A percentile compares a stretch with the other conserved stretches of the same genome.
phyloP scores from a whole-genome alignment of 2,888 invertebrate species.

The Adela reaumurella region DNA sequence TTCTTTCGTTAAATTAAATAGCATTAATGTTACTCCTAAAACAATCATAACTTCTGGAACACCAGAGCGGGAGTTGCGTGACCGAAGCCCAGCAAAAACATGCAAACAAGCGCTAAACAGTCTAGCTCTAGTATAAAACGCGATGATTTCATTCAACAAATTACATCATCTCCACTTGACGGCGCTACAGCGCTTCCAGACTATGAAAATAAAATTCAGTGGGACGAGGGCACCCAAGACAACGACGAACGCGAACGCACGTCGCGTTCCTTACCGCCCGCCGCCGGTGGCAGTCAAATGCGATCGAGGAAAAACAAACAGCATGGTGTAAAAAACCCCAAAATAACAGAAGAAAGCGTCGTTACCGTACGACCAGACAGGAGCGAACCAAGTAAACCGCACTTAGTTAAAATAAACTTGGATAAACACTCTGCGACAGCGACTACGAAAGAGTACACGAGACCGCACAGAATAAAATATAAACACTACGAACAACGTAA shows the following conservation, averaged over 20 bases:
- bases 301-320: too few species aligned
- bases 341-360: neutral
- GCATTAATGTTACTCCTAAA: too few species aligned
- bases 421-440: neutral
- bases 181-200: neutral
- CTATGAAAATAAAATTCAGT: neutral
- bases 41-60: too few species aligned
- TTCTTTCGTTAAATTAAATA: too few species aligned
- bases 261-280: too few species aligned
- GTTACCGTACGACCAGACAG: neutral
- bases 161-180: neutral
- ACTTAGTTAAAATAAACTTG: neutral
- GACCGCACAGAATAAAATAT: neutral
- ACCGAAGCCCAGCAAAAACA: neutral
- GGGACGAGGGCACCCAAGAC: neutral
- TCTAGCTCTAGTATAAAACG: neutral
- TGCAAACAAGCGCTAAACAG: neutral
- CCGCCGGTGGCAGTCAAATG: too few species aligned
- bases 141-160: neutral
- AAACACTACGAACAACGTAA: neutral
- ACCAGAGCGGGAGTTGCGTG: neutral
- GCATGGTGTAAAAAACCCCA: too few species aligned
- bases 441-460: neutral
- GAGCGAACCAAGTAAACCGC: neutral
- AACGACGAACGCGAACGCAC: too few species aligned